Base-by-base conservation (phyloP, 2,888 invertebrate species). In the Brachypalpus laphriformis region DNA sequence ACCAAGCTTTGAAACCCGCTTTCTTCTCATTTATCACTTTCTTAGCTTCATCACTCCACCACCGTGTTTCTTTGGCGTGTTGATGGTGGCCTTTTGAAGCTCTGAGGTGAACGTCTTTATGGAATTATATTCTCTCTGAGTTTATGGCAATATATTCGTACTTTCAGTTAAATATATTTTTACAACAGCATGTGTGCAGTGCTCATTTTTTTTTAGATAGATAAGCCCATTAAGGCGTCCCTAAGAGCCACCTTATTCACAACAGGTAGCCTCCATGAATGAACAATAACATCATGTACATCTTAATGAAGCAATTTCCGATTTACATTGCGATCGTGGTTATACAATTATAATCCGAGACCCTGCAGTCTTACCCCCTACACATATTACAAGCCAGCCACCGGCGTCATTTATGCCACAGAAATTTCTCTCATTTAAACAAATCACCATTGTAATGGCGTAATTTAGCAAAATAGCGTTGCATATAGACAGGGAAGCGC, bases 241-340 rank as follows among this genome's bases (percentile, higher is more conserved):
- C 0, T 49, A 45, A 40, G 76, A 72, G 22, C 54, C 68, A 85
- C 63, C 40, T 68, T 65, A n/a, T 22, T 37, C 45, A 47, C 71
- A 66, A 75, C 85, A 81, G 85, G 85, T 85, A 81, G 75, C 65
- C 42, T 28, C 31, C 42, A 57, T 54, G 40, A 61, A 72, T 47
- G 11, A 34, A 61, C 71, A 83, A 66, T 74, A 72, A 70, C 80
- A 28, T 11, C 81, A 71, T 85, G 81, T 51, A 56, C 81, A 56
- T 61, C 85, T 66, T 81, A 85, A 85, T 85, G 81, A 85, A 85
- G 85, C 81, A 85, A 85, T 85, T 85, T 85, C 80, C 85, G 81
- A 76, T 71, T 85, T 56, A 85, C 80, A 81, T 54, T 72, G 66
- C 81, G 31, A 81, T 85, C 85, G 85, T 85, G 85, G 75, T 25